These are phyloP conservation scores for Lepus oiostolus DNA, from an alignment of 2,797 vertebrate genomes.

Conservation along the genomic window DNA sequence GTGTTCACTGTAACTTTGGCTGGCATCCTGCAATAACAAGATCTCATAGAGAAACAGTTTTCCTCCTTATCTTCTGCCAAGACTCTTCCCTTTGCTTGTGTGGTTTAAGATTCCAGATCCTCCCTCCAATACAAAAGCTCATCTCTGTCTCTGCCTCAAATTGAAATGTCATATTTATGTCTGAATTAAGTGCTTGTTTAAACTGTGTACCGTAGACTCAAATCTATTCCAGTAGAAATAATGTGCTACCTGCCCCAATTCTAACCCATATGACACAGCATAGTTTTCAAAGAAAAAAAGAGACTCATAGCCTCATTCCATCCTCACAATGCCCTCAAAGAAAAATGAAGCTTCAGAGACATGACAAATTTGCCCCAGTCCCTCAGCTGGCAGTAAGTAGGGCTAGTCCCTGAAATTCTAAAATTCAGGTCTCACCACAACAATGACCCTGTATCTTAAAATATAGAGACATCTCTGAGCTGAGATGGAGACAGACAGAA, in stretches of 20 bases:
- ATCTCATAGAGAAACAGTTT: not conserved
- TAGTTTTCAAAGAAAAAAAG: not conserved
- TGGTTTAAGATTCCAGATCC: not conserved
- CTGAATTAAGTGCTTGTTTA: not conserved
- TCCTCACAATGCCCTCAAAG: not conserved
- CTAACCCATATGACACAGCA: not conserved
- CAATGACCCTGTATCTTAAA: not conserved
- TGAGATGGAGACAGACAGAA: not conserved
- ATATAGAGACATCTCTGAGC: not conserved
- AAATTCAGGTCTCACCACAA: not conserved
- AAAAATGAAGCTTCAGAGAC: not conserved
- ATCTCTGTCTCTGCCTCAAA: not conserved
- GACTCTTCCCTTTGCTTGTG: not conserved
- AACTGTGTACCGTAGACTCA: not conserved
- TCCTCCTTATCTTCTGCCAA: slow-evolving; percentile 1
- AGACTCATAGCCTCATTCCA: not conserved
- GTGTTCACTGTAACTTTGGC: not conserved
- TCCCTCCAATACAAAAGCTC: not conserved
- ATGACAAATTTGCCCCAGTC: not conserved
- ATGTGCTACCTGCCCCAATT: not conserved
- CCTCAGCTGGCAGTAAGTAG: not conserved
- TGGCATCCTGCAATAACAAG: not conserved
- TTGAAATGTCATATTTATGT: not conserved
- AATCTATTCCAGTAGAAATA: not conserved
- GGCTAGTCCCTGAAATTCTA: not conserved